Percentiles rank a stretch among this genome's conserved stretches.
phyloP scores from a whole-genome alignment of 2,888 invertebrate genomes.

The Colostygia pectinataria region DNA sequence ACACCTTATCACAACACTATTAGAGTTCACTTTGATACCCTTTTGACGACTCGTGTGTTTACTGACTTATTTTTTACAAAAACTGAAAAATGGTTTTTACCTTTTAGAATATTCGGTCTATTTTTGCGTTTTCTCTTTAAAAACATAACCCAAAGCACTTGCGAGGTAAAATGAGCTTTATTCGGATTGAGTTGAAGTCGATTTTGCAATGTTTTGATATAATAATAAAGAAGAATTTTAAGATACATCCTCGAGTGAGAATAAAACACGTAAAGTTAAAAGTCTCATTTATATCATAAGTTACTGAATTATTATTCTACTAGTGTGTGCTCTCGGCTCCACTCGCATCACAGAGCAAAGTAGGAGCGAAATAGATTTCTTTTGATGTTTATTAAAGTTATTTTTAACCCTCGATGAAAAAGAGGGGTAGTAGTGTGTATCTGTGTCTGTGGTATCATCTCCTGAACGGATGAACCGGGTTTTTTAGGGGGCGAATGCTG shows the following conservation, averaged over 20 bases:
- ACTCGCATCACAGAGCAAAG: neutral
- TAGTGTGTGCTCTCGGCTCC: slow-evolving; percentile 1
- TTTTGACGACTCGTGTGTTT: slow-evolving; percentile 1
- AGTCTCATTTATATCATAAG: slow-evolving; percentile 14
- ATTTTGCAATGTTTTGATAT: neutral
- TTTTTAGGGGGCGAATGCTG: too few relatives aligned
- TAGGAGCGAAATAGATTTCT: neutral
- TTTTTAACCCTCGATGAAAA: too few relatives aligned
- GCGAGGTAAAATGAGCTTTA: neutral
- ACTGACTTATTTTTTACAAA: slow-evolving; percentile 1
- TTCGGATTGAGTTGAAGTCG: neutral
- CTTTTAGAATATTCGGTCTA: slow-evolving; percentile 8
- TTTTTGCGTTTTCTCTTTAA: slow-evolving; percentile 9
- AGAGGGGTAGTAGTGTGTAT: too few relatives aligned
- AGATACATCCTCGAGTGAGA: slow-evolving; percentile 3
- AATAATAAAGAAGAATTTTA: neutral
- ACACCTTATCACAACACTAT: slow-evolving; percentile 1
- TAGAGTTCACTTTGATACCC: slow-evolving; percentile 6
- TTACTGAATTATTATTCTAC: slow-evolving; percentile 11
- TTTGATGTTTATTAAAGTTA: too few relatives aligned
- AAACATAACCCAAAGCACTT: neutral
- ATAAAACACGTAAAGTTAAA: slow-evolving; percentile 8
- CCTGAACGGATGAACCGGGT: too few relatives aligned
- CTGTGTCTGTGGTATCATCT: too few relatives aligned
- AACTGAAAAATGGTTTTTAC: slow-evolving; percentile 16